A percentile compares a stretch with the other conserved stretches of the same genome.
Evolutionary conservation across 2,113 vertebrate genomes (phyloP).

Genomic region (Oreochromis tanganicae): DNA sequence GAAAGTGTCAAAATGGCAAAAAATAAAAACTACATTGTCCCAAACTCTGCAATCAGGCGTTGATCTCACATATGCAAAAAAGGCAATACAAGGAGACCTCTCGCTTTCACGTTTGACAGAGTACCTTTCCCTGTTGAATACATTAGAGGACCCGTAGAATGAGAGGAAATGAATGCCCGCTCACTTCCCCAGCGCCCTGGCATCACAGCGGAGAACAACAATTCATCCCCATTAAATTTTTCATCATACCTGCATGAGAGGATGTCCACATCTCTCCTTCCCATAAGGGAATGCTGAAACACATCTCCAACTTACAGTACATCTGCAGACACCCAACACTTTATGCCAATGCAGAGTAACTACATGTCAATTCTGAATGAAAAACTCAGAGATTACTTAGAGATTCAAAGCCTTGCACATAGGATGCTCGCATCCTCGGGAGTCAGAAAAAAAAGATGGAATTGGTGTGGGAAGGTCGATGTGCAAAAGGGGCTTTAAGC

Average conservation of each 20-base stretch:
- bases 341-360: neutral
- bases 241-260: constrained; percentile 42
- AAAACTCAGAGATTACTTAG: neutral
- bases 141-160: constrained; percentile 49
- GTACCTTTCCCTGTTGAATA: constrained; percentile 60
- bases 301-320: neutral
- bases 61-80: constrained; percentile 55
- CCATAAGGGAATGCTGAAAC: neutral
- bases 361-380: constrained; percentile 10
- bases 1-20: constrained; percentile 39
- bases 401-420: neutral
- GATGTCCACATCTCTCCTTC: constrained; percentile 20
- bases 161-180: constrained; percentile 60
- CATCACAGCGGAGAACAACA: constrained; percentile 37
- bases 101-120: constrained; percentile 56
- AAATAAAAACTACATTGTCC: constrained; percentile 55
- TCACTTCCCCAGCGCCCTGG: constrained; percentile 29
- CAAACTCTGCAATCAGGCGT: constrained; percentile 59
- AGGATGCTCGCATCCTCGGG: neutral
- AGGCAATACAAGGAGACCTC: constrained; percentile 20
- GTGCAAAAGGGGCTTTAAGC: constrained; percentile 56
- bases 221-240: constrained; percentile 53
- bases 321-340: neutral
- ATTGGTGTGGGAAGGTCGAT: neutral
- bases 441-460: neutral